Conservation (phyloP, 1,140 invertebrate species). For the Telenomus remus region DNA sequence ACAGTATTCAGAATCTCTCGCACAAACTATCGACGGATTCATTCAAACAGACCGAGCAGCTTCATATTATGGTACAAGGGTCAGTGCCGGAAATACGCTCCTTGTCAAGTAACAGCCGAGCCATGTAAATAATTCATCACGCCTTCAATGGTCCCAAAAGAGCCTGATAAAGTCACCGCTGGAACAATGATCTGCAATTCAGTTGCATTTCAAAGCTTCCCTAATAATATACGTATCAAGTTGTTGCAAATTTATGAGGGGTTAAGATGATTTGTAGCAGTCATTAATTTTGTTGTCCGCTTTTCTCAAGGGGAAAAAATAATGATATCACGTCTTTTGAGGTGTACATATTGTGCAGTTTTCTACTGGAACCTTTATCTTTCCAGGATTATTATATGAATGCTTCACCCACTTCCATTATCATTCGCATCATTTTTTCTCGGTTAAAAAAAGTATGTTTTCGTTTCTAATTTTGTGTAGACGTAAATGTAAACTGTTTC, state of each 20-base stretch:
- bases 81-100: constrained; percentile 46
- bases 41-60: constrained; percentile 43
- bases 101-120: constrained; percentile 18
- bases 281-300: constrained; percentile 43
- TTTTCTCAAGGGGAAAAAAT: constrained; percentile 28
- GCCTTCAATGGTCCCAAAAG: constrained; percentile 49
- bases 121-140: constrained; percentile 55
- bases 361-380: neutral
- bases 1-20: constrained; percentile 70
- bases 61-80: constrained; percentile 51
- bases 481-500: too few relatives aligned
- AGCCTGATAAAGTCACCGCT: constrained; percentile 38
- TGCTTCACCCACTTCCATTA: neutral
- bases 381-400: too few relatives aligned
- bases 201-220: constrained; percentile 40
- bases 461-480: too few relatives aligned
- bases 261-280: constrained; percentile 49
- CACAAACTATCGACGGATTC: constrained; percentile 61
- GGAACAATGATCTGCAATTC: constrained; percentile 55
- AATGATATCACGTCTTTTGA: constrained; percentile 23
- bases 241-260: constrained; percentile 47
- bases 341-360: constrained; percentile 11
- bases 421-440: neutral
- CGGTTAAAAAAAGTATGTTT: neutral
- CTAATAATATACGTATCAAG: constrained; percentile 57